Percentiles rank a stretch among this genome's conserved stretches.
phyloP scores from a whole-genome alignment of 2,797 vertebrate genomes.

The Synanceia verrucosa region DNA sequence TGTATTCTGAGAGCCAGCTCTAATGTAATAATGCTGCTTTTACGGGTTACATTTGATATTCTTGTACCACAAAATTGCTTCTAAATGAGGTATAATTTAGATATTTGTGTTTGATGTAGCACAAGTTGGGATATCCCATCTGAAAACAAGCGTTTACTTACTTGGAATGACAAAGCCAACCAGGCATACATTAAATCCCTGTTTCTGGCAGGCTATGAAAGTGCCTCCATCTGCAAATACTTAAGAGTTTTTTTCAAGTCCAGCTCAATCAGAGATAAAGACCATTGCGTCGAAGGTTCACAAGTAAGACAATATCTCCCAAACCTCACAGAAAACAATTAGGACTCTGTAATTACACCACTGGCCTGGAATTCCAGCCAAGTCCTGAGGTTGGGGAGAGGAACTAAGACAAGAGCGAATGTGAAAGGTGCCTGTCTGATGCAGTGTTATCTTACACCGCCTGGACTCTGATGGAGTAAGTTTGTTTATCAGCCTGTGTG shows the following conservation, averaged over 20 bases:
- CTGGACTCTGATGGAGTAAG: slow-evolving; percentile 31
- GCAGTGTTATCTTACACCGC: slow-evolving; percentile 54
- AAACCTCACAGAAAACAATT: slow-evolving; percentile 79
- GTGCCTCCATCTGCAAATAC: slow-evolving; percentile 77
- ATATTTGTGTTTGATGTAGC: slow-evolving; percentile 61
- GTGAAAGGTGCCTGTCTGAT: slow-evolving; percentile 62
- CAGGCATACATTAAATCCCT: slow-evolving; percentile 75
- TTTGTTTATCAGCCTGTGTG: slow-evolving; percentile 54
- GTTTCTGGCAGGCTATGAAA: slow-evolving; percentile 75
- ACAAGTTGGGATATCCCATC: slow-evolving; percentile 57
- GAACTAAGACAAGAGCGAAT: slow-evolving; percentile 42
- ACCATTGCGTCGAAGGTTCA: slow-evolving; percentile 68
- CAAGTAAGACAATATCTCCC: slow-evolving; percentile 75
- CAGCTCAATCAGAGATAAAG: slow-evolving; percentile 78
- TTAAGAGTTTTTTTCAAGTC: slow-evolving; percentile 56
- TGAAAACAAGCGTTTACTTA: slow-evolving; percentile 67
- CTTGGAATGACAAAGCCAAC: slow-evolving; percentile 60
- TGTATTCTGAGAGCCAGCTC: slow-evolving; percentile 26
- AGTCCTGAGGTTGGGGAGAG: slow-evolving; percentile 45
- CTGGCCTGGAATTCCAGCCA: slow-evolving; percentile 65
- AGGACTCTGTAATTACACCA: slow-evolving; percentile 74
- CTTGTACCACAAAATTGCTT: slow-evolving; percentile 41
- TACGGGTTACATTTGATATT: slow-evolving; percentile 55
- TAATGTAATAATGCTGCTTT: slow-evolving; percentile 51
- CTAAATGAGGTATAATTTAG: slow-evolving; percentile 60